Conservation (phyloP, 1,140 invertebrate genomes). For the Diprion similis region DNA sequence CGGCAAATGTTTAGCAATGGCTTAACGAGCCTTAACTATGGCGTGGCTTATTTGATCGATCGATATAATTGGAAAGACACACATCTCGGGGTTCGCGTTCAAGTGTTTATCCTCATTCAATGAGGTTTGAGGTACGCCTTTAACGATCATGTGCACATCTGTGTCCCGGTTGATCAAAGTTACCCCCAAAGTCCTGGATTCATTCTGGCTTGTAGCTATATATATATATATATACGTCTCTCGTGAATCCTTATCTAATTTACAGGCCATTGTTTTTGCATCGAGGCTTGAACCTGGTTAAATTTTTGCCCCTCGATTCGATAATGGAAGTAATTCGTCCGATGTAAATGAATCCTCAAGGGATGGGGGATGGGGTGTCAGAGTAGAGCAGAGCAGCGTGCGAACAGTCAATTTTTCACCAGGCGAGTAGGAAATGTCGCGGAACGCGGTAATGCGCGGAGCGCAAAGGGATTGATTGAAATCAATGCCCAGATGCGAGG, state of each 20-base stretch:
- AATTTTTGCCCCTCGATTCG: conserved; percentile 9
- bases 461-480: conserved; percentile 44
- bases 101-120: too few species aligned
- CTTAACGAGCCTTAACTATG: too few species aligned
- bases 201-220: neutral
- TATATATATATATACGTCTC: neutral
- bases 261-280: neutral
- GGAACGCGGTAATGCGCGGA: neutral
- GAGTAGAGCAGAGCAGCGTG: conserved; percentile 17
- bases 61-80: too few species aligned
- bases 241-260: neutral
- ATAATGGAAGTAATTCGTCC: conserved; percentile 19
- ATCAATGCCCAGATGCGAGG: conserved; percentile 37
- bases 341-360: conserved; percentile 29
- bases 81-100: too few species aligned
- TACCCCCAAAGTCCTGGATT: neutral
- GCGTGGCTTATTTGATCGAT: too few species aligned
- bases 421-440: neutral
- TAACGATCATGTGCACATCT: too few species aligned
- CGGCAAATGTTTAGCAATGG: too few species aligned
- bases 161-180: too few species aligned
- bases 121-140: too few species aligned
- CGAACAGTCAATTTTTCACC: neutral
- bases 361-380: conserved; percentile 16
- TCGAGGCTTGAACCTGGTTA: neutral